phyloP scores from a whole-genome alignment of 2,113 vertebrate species.

The Lipotes vexillifer region DNA sequence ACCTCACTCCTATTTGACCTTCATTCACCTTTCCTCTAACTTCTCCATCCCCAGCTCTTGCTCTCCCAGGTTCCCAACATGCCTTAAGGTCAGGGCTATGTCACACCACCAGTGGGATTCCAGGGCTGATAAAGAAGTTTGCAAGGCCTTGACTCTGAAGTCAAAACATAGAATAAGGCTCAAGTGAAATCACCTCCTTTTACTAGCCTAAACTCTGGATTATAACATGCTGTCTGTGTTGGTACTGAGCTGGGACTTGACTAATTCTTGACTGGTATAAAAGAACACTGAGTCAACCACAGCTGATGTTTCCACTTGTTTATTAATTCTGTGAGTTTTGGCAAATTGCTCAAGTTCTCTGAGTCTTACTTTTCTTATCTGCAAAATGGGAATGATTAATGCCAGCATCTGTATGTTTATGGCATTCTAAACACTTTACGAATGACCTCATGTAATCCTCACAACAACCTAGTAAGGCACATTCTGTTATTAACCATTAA shows the following conservation, averaged over 20 bases:
- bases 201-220: neutral
- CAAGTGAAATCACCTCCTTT: neutral
- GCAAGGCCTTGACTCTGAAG: neutral
- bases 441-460: neutral
- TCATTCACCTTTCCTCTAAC: neutral
- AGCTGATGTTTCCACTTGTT: neutral
- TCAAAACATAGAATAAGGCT: neutral
- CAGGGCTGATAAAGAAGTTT: neutral
- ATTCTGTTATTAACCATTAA: neutral
- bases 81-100: neutral
- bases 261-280: neutral
- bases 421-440: neutral
- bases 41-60: neutral
- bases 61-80: neutral
- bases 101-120: neutral
- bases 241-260: neutral
- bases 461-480: neutral
- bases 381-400: neutral
- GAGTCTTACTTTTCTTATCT: conserved; percentile 10
- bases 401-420: neutral
- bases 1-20: neutral
- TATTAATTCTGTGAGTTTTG: neutral
- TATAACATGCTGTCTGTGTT: neutral
- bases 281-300: neutral
- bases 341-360: neutral